Evolutionary conservation across 2,888 invertebrate genomes (phyloP).

Genomic region (Brachyptera risi): DNA sequence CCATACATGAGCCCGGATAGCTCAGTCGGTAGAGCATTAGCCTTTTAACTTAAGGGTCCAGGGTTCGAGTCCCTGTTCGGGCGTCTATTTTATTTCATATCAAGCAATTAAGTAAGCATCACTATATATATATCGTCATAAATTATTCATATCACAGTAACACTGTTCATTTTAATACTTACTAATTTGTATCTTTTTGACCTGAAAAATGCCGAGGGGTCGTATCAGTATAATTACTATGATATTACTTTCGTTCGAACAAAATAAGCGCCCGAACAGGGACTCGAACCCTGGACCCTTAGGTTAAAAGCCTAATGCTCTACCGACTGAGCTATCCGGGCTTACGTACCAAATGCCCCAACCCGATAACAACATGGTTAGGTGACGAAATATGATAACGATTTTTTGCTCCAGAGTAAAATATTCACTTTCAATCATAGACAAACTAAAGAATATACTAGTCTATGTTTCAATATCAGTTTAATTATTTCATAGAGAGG

Average conservation of each 20-base stretch:
- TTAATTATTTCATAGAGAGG: no score
- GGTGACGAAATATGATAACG: not conserved
- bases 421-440: no score
- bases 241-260: not conserved
- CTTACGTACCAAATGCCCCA: not conserved
- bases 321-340: constrained; percentile 22
- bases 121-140: no score
- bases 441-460: no score
- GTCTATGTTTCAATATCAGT: no score
- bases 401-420: not conserved
- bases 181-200: not conserved
- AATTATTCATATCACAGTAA: no score
- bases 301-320: constrained; percentile 23
- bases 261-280: constrained; percentile 17
- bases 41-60: constrained; percentile 21
- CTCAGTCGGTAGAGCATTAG: constrained; percentile 23
- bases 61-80: constrained; percentile 19
- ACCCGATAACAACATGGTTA: not conserved
- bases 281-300: constrained; percentile 20
- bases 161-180: no score
- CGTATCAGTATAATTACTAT: not conserved
- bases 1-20: not conserved
- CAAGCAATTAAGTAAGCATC: not conserved
- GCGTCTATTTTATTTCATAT: constrained; percentile 5
- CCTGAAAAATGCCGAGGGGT: no score